Evolutionary conservation across 2,797 vertebrate genomes (phyloP).

Genomic region (Chelon auratus): DNA sequence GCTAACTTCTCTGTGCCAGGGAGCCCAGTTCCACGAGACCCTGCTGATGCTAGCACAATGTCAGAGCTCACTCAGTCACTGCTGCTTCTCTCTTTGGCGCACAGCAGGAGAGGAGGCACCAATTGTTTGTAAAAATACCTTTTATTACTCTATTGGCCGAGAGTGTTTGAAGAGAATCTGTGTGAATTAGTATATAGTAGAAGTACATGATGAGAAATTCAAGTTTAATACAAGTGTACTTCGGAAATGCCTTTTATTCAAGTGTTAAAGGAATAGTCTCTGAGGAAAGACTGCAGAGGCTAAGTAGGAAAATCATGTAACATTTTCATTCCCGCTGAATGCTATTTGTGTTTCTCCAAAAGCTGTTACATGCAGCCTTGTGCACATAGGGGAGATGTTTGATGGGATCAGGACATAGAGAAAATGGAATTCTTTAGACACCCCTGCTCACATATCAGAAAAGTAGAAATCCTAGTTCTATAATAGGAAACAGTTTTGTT

Average conservation of each 20-base stretch:
- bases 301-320: conserved; percentile 42
- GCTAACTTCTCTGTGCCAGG: conserved; percentile 73
- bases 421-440: neutral
- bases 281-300: conserved; percentile 24
- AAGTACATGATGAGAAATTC: conserved; percentile 64
- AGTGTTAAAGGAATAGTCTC: conserved; percentile 30
- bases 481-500: neutral
- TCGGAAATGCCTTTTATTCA: conserved; percentile 60
- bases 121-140: conserved; percentile 77
- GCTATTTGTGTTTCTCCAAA: conserved; percentile 34
- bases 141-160: conserved; percentile 69
- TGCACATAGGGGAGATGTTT: neutral
- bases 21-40: conserved; percentile 53
- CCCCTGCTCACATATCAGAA: neutral
- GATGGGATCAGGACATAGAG: neutral
- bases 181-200: conserved; percentile 64
- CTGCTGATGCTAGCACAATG: conserved; percentile 79
- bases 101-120: conserved; percentile 62
- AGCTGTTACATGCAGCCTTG: conserved; percentile 27
- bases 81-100: conserved; percentile 48
- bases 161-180: conserved; percentile 67
- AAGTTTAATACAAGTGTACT: conserved; percentile 48
- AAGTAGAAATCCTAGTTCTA: neutral
- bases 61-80: conserved; percentile 73
- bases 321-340: conserved; percentile 42